A percentile compares a stretch with the other conserved stretches of the same genome.
Conservation (phyloP, 2,797 vertebrate species). For the Sebastiscus albofasciatus region DNA sequence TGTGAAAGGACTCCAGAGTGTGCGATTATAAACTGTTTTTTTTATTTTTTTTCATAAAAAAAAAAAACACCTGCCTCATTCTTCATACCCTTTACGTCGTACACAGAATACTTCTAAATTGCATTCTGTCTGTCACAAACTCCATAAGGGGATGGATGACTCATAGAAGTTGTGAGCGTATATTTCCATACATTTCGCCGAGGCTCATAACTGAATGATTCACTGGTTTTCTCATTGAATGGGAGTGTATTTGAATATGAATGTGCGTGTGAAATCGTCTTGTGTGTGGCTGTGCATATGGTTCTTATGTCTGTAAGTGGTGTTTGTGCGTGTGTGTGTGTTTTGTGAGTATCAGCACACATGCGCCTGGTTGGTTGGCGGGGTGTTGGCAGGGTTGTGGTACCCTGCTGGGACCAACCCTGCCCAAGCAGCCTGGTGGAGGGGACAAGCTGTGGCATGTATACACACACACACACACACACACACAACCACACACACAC, state of each 20-base stretch:
- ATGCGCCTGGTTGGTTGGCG: slow-evolving; percentile 61
- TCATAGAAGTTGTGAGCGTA: slow-evolving; percentile 58
- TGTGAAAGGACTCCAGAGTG: slow-evolving; percentile 59
- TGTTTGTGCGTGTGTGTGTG: slow-evolving; percentile 32
- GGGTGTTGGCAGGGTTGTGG: slow-evolving; percentile 79
- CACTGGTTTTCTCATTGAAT: slow-evolving; percentile 58
- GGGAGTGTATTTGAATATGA: slow-evolving; percentile 73
- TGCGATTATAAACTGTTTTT: slow-evolving; percentile 36
- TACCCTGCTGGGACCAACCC: slow-evolving; percentile 83
- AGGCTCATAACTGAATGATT: slow-evolving; percentile 66
- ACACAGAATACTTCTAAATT: slow-evolving; percentile 63
- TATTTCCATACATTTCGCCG: slow-evolving; percentile 72
- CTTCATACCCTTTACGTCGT: slow-evolving; percentile 49
- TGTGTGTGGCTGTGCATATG: slow-evolving; percentile 53
- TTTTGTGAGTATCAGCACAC: slow-evolving; percentile 51
- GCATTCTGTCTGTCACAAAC: slow-evolving; percentile 66
- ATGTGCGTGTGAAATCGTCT: slow-evolving; percentile 68
- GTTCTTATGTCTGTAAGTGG: slow-evolving; percentile 47
- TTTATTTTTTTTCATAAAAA: slow-evolving; percentile 22
- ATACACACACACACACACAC: slow-evolving; percentile 46
- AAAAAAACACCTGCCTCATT: slow-evolving; percentile 65
- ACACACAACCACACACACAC: slow-evolving; percentile 31
- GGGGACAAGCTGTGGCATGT: slow-evolving; percentile 80
- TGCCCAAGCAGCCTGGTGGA: slow-evolving; percentile 79
- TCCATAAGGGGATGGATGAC: slow-evolving; percentile 60